Evolutionary conservation across 2,113 vertebrate genomes (phyloP), one percentile per base, ranked within the genome.

Genomic region (Dicrurus megarhynchus): DNA sequence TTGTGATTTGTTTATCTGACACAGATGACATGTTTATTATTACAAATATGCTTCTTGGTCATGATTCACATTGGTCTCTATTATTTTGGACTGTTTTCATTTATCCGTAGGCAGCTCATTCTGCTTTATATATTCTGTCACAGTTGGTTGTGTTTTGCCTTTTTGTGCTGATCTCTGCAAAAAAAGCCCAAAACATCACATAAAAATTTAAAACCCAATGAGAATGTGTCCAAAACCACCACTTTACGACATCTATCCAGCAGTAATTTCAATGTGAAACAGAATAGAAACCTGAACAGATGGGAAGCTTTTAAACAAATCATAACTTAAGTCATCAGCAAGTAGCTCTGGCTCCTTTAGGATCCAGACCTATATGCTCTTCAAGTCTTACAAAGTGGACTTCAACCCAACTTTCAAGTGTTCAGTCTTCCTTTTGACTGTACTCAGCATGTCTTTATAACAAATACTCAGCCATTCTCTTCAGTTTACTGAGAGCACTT

Each of bases 51-150:
- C 53, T 96, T 91, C 74, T 27, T 93, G 87, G 69, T 76, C 84
- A 84, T 96, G 94, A 96, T 96, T 96, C 94, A 95, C 65, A 49
- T 78, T 39, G 80, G 84, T 78, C 69, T 93, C 35, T 93, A 87
- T 94, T 91, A 79, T 69, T 95, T 84, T 81, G 56, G 87, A 88
- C 76, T 82, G 91, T 61, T 92, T 92, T 92, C 68, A 92, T 93
- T 94, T 94, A 65, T 95, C 89, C 93, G 85, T 84, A 90, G 94
- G 90, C 95, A 97, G 93, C 75, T 94, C 73, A 89, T 93, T 87
- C 91, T 94, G 87, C 56, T 94, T 91, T 94, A 78, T 95, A 79
- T 82, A 60, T 96, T 88, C 87, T 95, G 82, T 95, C 95, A 94
- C 73, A 84, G 90, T 93, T 95, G 71, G 89, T 92, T 95, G 68